Evolutionary conservation across 2,797 vertebrate species (phyloP).

Genomic region (Tokudaia tokunoshimensis): DNA sequence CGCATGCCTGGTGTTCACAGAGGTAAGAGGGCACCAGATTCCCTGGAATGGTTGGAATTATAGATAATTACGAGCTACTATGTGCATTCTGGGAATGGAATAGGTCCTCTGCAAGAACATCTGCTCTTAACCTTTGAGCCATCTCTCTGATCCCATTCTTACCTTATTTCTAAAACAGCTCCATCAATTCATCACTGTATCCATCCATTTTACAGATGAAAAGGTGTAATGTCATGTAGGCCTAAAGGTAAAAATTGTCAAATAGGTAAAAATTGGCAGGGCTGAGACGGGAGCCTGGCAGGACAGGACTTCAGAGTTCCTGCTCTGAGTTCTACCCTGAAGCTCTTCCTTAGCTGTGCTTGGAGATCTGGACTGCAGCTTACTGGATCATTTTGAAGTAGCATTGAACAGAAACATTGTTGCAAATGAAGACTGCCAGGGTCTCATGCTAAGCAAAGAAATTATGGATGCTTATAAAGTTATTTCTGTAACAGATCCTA

Average conservation of each 20-base stretch:
- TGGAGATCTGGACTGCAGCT: not conserved
- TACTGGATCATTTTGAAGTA: not conserved
- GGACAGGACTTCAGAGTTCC: not conserved
- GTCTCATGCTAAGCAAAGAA: not conserved
- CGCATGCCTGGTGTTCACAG: not conserved
- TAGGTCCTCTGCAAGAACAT: not conserved
- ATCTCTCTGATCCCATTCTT: not conserved
- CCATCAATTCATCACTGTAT: not conserved
- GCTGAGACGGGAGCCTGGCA: not conserved
- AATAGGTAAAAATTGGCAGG: slow-evolving; percentile 1
- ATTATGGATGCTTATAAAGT: not conserved
- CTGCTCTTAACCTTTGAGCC: not conserved
- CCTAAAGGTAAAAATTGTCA: not conserved
- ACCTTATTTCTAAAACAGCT: not conserved
- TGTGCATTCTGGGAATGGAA: not conserved
- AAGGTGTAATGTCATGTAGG: not conserved
- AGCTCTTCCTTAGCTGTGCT: not conserved
- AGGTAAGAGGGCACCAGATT: not conserved
- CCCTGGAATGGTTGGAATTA: not conserved
- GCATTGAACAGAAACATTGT: slow-evolving; percentile 29
- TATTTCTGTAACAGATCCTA: slow-evolving; percentile 32
- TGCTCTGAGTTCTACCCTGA: not conserved
- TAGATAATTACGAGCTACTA: not conserved
- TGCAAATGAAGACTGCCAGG: not conserved
- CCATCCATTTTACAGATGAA: slow-evolving; percentile 11